Conservation (phyloP, 2,888 invertebrate species). For the Tiliacea citrago region DNA sequence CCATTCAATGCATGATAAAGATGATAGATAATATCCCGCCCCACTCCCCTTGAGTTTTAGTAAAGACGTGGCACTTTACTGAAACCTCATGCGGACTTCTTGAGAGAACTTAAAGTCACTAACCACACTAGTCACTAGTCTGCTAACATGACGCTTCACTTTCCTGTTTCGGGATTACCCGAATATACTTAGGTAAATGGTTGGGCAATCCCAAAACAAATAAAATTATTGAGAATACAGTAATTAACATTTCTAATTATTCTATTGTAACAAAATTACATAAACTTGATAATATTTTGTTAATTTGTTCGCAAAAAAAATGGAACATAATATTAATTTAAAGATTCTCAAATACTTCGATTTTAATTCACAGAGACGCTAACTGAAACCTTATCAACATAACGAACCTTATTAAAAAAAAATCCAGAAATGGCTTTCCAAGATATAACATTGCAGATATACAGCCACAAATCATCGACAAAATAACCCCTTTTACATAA, state of each 20-base stretch:
- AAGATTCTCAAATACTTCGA: background rate
- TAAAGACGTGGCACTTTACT: too few relatives aligned
- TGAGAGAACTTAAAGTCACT: too few relatives aligned
- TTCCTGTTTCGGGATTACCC: background rate
- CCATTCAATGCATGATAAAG: too few relatives aligned
- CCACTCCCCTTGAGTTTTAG: too few relatives aligned
- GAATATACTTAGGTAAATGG: background rate
- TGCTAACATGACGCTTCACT: too few relatives aligned
- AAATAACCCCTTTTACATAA: background rate
- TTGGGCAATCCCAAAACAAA: background rate
- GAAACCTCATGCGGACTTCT: too few relatives aligned
- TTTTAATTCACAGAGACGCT: background rate
- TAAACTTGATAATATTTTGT: background rate
- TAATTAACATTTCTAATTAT: background rate
- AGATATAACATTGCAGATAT: background rate
- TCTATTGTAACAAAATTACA: background rate
- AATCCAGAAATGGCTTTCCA: background rate
- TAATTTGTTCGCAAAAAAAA: too few relatives aligned
- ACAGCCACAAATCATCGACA: conserved; percentile 23
- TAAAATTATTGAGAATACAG: background rate
- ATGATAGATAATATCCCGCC: too few relatives aligned
- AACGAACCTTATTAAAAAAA: background rate
- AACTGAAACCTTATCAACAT: background rate
- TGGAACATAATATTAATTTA: background rate
- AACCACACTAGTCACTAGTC: too few relatives aligned